Conservation (phyloP, 2,888 invertebrate genomes). For the Lacanobia oleracea region DNA sequence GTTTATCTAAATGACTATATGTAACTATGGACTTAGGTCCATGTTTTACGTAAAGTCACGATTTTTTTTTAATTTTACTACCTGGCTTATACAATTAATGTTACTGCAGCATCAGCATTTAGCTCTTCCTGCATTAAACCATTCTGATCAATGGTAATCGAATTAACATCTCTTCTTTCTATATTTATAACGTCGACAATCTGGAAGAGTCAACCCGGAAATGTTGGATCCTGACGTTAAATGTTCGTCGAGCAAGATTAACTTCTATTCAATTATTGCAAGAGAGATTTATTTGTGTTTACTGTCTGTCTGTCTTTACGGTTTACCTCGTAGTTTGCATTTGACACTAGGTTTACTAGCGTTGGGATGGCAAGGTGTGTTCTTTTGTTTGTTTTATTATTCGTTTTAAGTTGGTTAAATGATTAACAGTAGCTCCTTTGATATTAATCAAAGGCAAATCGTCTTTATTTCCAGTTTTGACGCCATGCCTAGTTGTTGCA, state of each 20-base stretch:
- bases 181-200: not conserved
- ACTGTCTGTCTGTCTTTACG: constrained; percentile 35
- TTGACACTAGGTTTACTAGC: constrained; percentile 31
- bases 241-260: constrained; percentile 18
- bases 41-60: not conserved
- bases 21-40: not conserved
- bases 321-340: constrained; percentile 32
- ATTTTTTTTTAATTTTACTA: not conserved
- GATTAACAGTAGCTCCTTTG: not conserved
- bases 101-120: not conserved
- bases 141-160: not conserved
- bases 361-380: not conserved
- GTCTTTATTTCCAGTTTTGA: not conserved
- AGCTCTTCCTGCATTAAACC: not conserved
- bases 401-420: not conserved
- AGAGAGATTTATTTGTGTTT: constrained; percentile 55
- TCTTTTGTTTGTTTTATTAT: constrained; percentile 1
- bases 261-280: constrained; percentile 23
- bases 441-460: not conserved
- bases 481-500: too few relatives aligned
- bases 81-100: not conserved
- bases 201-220: constrained; percentile 30
- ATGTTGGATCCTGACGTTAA: not conserved
- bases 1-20: not conserved
- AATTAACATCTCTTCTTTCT: not conserved